These are phyloP conservation scores for Parascotia fuliginaria DNA, from an alignment of 2,888 invertebrate genomes.

Conservation along the genomic window DNA sequence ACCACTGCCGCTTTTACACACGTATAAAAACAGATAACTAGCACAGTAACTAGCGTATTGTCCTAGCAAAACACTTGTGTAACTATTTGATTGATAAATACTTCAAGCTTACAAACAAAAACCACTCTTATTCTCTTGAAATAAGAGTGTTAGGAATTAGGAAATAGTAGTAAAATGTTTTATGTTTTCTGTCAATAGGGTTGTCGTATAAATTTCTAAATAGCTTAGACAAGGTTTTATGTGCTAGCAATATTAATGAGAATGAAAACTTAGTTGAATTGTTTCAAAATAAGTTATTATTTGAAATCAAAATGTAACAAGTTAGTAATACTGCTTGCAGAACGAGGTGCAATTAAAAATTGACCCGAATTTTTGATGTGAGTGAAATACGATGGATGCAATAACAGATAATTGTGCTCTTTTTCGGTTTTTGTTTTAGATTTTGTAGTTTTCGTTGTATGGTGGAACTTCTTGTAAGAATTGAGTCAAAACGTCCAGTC, in stretches of 20 bases:
- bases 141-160: slow-evolving; percentile 10
- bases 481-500: too few relatives aligned
- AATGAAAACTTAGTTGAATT: neutral
- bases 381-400: too few relatives aligned
- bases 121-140: slow-evolving; percentile 11
- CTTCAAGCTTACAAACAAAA: slow-evolving; percentile 15
- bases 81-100: slow-evolving; percentile 38
- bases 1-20: slow-evolving; percentile 8
- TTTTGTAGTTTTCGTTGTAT: too few relatives aligned
- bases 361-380: too few relatives aligned
- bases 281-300: neutral
- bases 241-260: neutral
- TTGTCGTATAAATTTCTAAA: slow-evolving; percentile 6
- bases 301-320: too few relatives aligned
- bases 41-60: slow-evolving; percentile 41
- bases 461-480: too few relatives aligned
- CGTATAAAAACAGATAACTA: slow-evolving; percentile 39
- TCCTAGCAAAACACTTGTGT: slow-evolving; percentile 44
- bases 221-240: neutral
- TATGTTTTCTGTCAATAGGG: slow-evolving; percentile 15
- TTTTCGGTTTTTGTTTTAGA: too few relatives aligned
- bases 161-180: neutral
- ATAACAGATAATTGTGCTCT: too few relatives aligned
- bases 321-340: too few relatives aligned
- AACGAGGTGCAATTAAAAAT: too few relatives aligned